These are phyloP conservation scores for Palaemon carinicauda DNA, from an alignment of 1,140 invertebrate species.

Conservation along the genomic window DNA sequence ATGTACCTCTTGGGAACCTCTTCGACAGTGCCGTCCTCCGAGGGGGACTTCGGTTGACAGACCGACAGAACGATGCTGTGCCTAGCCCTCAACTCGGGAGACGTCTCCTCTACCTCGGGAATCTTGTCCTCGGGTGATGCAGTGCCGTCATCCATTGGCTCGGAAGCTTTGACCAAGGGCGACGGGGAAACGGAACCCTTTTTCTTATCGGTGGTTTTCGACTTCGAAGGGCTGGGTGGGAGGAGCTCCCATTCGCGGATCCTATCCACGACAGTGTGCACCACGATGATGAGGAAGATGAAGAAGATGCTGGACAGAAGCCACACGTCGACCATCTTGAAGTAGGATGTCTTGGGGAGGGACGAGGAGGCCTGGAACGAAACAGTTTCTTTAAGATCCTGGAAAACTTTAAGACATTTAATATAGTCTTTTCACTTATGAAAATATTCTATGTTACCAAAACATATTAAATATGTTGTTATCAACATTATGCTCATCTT, in stretches of 20 bases:
- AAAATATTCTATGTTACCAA: too few relatives aligned
- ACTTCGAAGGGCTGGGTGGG: not conserved
- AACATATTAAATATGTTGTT: too few relatives aligned
- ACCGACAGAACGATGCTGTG: not conserved
- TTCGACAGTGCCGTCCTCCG: not conserved
- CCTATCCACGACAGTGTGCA: constrained; percentile 56
- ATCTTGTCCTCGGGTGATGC: constrained; percentile 33
- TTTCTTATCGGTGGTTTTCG: constrained; percentile 2
- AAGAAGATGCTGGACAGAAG: constrained; percentile 58
- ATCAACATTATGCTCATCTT: too few relatives aligned
- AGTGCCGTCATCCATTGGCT: not conserved
- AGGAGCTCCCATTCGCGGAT: constrained; percentile 32
- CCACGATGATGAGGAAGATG: constrained; percentile 60
- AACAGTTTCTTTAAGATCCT: too few relatives aligned
- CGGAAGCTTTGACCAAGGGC: not conserved
- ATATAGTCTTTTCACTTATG: too few relatives aligned
- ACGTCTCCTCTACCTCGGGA: constrained; percentile 11
- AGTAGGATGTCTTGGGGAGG: constrained; percentile 59
- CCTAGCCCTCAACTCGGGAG: not conserved
- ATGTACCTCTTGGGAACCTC: not conserved
- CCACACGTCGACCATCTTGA: constrained; percentile 60
- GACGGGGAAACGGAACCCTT: constrained; percentile 26
- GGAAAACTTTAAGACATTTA: too few relatives aligned
- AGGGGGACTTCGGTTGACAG: not conserved
- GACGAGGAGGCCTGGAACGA: constrained; percentile 51